These are phyloP conservation scores for Dorcus hopei DNA, from an alignment of 2,888 invertebrate genomes.

Conservation along the genomic window DNA sequence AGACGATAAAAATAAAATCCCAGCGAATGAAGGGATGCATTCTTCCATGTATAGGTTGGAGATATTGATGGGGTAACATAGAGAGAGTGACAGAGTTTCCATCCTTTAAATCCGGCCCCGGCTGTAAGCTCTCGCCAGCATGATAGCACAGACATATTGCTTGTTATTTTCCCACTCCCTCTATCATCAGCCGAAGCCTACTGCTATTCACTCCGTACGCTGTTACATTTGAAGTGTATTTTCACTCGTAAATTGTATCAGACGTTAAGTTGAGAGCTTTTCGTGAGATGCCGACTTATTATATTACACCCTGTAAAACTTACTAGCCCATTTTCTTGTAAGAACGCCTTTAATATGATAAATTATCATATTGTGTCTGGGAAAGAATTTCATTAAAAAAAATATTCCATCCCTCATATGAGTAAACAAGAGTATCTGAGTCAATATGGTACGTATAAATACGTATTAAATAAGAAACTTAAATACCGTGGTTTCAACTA, in stretches of 20 bases:
- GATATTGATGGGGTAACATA: slow-evolving; percentile 20
- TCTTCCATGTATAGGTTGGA: slow-evolving; percentile 5
- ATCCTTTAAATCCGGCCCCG: slow-evolving; percentile 16
- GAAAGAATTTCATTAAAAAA: too few relatives aligned
- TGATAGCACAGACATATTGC: slow-evolving; percentile 23
- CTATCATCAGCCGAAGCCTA: slow-evolving; percentile 7
- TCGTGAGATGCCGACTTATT: too few relatives aligned
- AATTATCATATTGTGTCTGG: too few relatives aligned
- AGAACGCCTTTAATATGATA: too few relatives aligned
- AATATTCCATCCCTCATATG: too few relatives aligned
- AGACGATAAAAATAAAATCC: slow-evolving; percentile 11
- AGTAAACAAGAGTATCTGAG: too few relatives aligned
- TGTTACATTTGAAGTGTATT: neutral
- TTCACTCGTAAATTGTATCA: neutral
- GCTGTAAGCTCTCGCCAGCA: slow-evolving; percentile 15
- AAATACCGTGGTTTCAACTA: too few relatives aligned
- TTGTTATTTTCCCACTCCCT: slow-evolving; percentile 16
- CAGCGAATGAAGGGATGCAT: slow-evolving; percentile 4
- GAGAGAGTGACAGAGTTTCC: slow-evolving; percentile 14
- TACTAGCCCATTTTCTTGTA: too few relatives aligned
- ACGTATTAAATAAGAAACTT: too few relatives aligned
- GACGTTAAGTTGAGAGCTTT: neutral
- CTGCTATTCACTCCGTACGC: slow-evolving; percentile 2
- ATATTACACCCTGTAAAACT: too few relatives aligned
- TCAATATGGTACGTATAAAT: too few relatives aligned